Evolutionary conservation across 2,113 vertebrate genomes (phyloP).

Genomic region (Pedetes capensis): DNA sequence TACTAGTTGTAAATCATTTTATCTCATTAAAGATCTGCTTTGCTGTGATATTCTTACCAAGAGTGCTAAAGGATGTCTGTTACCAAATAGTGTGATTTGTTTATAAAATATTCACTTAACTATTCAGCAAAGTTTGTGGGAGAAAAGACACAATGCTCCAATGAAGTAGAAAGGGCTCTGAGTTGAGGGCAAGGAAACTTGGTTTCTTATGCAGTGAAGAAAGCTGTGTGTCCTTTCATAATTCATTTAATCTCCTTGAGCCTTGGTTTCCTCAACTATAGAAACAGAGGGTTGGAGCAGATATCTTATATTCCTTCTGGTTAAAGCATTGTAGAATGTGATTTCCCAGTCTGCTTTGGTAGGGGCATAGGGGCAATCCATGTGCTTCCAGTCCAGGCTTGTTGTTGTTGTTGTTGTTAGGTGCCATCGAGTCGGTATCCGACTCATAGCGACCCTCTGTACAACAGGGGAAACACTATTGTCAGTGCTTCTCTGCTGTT

Average conservation of each 20-base stretch:
- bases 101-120: neutral
- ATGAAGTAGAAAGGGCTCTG: neutral
- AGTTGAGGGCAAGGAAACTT: neutral
- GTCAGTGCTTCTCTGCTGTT: too few species aligned
- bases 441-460: too few species aligned
- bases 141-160: neutral
- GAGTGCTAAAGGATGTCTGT: neutral
- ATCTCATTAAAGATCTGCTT: neutral
- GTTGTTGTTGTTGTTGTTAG: too few species aligned
- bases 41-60: neutral
- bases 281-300: neutral
- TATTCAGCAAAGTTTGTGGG: neutral
- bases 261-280: neutral
- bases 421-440: too few species aligned
- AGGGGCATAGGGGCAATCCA: neutral
- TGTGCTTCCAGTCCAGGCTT: neutral
- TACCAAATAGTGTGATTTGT: neutral
- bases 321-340: neutral
- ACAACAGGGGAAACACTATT: too few species aligned
- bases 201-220: accelerated
- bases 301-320: neutral
- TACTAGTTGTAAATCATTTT: neutral
- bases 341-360: neutral
- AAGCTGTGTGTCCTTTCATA: neutral
- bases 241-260: neutral